Conservation (phyloP, 2,888 invertebrate species). For the Caenorhabditis doughertyi region DNA sequence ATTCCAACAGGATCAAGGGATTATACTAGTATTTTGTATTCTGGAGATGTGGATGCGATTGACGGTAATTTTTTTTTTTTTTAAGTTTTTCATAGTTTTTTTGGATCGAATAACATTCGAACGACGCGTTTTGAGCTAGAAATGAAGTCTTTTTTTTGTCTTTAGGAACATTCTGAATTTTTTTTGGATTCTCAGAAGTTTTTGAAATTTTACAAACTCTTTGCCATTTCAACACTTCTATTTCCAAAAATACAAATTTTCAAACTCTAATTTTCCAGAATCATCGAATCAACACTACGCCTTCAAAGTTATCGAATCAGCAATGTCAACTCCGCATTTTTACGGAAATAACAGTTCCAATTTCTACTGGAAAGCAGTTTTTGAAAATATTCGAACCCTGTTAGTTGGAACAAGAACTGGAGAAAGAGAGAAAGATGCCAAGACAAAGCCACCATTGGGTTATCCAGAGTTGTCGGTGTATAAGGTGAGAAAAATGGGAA, state of each 20-base stretch:
- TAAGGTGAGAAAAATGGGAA: background rate
- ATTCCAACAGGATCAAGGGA: background rate
- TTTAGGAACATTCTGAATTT: too few relatives aligned
- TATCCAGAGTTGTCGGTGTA: conserved; percentile 10
- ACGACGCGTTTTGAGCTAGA: too few relatives aligned
- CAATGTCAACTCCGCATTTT: background rate
- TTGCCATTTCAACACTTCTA: background rate
- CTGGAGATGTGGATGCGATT: conserved; percentile 1
- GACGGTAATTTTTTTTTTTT: background rate
- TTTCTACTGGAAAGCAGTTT: conserved; percentile 3
- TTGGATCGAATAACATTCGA: background rate
- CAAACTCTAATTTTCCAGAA: background rate
- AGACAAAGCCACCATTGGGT: background rate
- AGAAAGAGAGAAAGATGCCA: background rate
- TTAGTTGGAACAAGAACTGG: conserved; percentile 3
- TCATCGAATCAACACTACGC: background rate
- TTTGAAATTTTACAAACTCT: background rate
- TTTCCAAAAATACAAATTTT: too few relatives aligned
- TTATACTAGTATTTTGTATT: background rate
- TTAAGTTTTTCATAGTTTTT: background rate
- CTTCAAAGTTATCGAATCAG: conserved; percentile 4
- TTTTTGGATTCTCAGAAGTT: background rate
- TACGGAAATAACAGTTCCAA: background rate
- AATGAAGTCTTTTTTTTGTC: too few relatives aligned
- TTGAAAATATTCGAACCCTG: background rate